Evolutionary conservation across 2,113 vertebrate species (phyloP), one percentile per base, ranked within the genome.

Genomic region (Trogon surrucura): DNA sequence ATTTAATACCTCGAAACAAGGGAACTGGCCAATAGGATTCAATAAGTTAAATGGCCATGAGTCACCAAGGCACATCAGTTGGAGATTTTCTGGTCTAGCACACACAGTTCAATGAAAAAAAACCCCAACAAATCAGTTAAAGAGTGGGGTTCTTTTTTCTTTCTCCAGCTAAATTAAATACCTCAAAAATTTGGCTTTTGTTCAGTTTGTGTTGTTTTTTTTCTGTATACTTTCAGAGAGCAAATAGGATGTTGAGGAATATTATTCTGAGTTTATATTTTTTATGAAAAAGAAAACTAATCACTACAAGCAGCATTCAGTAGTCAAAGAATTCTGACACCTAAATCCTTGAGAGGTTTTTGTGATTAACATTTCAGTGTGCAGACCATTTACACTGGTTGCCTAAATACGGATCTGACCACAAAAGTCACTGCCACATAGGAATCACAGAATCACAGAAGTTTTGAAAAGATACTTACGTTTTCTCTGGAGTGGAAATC

Each of bases 1-100:
- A 95, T 91, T 93, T 92, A 93, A 93, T 86, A 71, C 44, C 62
- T 77, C 71, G 48, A 78, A 94, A 93, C 62, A 90, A 64, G 77
- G 41, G 48, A 86, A 86, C 38, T 80, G 25, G n/a, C 75, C 79
- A 62, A 23, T 2, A 80, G 17, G 26, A 88, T 34, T 70, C 47
- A n/a, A 5, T 70, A 53, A 58, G n/a, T 82, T 79, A 87, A 93
- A 82, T 8, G 38, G 29, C 41, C 1, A 1, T 82, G 58, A 93
- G 79, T 77, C 71, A 91, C 22, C 19, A 67, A 89, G 62, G 29
- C 79, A 66, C 25, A 61, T 45, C 57, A 73, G 12, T 5, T 77
- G 64, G 30, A 85, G 62, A 66, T 85, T 91, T 89, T 95, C 81
- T 88, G 41, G 30, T 77, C 74, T 53, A 57, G 17, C 22, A 83